These are phyloP conservation scores for Rhinoraja longicauda DNA, from an alignment of 2,797 vertebrate species.

Conservation along the genomic window DNA sequence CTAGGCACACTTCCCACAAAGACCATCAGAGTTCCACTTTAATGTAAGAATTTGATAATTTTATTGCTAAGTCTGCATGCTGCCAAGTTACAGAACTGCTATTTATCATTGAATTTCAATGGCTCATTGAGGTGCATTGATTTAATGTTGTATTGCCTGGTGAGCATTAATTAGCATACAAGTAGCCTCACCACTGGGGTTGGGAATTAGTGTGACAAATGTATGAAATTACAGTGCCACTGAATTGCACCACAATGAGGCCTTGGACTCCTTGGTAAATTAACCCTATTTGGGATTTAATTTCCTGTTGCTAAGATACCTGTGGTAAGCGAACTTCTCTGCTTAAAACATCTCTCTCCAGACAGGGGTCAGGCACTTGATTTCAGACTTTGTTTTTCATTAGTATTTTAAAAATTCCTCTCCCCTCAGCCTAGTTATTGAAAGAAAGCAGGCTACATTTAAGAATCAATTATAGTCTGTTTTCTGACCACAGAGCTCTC, in stretches of 20 bases:
- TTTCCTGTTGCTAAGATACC: constrained; percentile 53
- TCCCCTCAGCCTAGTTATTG: not conserved
- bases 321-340: constrained; percentile 46
- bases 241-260: constrained; percentile 46
- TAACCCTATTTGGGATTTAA: constrained; percentile 45
- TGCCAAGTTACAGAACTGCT: constrained; percentile 49
- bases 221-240: constrained; percentile 47
- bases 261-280: constrained; percentile 46
- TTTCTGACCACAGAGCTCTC: not conserved
- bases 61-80: constrained; percentile 50
- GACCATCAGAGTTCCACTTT: constrained; percentile 48
- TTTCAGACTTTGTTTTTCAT: not conserved
- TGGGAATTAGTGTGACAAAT: constrained; percentile 51
- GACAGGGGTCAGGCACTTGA: constrained; percentile 40
- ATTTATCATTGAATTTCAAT: constrained; percentile 52
- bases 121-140: constrained; percentile 49
- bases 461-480: not conserved
- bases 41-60: constrained; percentile 50
- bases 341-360: constrained; percentile 46
- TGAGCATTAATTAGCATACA: constrained; percentile 52
- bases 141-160: constrained; percentile 50
- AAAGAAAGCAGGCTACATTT: constrained; percentile 7
- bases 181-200: constrained; percentile 49
- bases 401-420: not conserved
- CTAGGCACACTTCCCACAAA: constrained; percentile 43